Percentiles rank a stretch among this genome's conserved stretches.
phyloP scores from a whole-genome alignment of 1,140 invertebrate species.

The Drosophila jambulina region DNA sequence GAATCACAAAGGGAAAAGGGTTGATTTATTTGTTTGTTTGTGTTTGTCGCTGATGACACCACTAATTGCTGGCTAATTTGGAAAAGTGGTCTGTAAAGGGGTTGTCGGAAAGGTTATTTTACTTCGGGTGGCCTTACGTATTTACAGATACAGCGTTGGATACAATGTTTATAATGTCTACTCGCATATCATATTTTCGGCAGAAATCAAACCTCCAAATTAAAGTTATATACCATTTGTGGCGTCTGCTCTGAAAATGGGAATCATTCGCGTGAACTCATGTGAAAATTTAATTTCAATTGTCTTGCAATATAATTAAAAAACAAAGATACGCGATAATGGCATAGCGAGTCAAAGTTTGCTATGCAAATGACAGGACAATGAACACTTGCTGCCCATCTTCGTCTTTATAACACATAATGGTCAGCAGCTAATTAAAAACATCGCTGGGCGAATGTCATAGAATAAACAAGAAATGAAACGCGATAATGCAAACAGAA shows the following conservation, averaged over 20 bases:
- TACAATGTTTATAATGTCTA: neutral
- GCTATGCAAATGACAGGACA: slow-evolving; percentile 85
- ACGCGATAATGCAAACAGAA: slow-evolving; percentile 54
- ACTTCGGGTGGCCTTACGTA: neutral
- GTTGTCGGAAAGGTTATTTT: slow-evolving; percentile 29
- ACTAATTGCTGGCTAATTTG: slow-evolving; percentile 81
- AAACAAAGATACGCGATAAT: slow-evolving; percentile 73
- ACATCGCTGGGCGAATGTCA: slow-evolving; percentile 55
- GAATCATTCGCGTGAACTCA: slow-evolving; percentile 79
- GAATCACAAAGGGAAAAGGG: slow-evolving; percentile 29
- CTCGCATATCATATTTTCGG: neutral
- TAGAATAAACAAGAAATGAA: slow-evolving; percentile 62
- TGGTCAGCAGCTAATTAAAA: slow-evolving; percentile 75
- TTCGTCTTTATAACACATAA: slow-evolving; percentile 49
- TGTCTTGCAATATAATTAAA: slow-evolving; percentile 75
- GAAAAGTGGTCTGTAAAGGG: slow-evolving; percentile 49
- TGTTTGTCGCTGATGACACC: slow-evolving; percentile 67
- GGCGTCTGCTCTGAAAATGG: slow-evolving; percentile 10
- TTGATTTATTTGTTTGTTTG: slow-evolving; percentile 57
- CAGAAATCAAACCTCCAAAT: neutral
- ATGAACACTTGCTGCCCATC: slow-evolving; percentile 61
- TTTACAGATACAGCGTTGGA: slow-evolving; percentile 10
- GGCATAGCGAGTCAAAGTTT: slow-evolving; percentile 46
- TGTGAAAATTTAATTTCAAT: slow-evolving; percentile 72
- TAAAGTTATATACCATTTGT: slow-evolving; percentile 5